phyloP scores from a whole-genome alignment of 2,797 vertebrate genomes.

The Gobio occitaniae region DNA sequence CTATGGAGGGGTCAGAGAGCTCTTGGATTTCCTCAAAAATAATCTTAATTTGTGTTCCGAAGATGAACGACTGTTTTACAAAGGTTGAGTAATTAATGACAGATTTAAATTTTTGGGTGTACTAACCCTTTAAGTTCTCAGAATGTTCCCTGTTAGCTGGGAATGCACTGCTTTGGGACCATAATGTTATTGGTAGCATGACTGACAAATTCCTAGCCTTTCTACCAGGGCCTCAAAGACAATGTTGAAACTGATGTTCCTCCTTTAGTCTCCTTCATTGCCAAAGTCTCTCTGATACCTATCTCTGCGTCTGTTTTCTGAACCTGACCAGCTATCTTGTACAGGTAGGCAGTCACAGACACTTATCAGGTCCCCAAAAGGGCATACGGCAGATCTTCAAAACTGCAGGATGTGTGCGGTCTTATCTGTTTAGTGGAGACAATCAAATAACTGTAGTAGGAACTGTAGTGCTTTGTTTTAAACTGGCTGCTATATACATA shows the following conservation, averaged over 20 bases:
- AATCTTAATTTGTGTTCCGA: too few species aligned
- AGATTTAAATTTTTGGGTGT: too few species aligned
- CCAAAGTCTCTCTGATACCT: constrained; percentile 75
- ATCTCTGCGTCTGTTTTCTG: constrained; percentile 76
- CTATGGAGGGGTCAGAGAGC: too few species aligned
- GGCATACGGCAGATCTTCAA: constrained; percentile 61
- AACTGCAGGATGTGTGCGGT: constrained; percentile 57
- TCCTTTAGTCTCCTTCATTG: constrained; percentile 62
- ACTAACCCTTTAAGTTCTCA: too few species aligned
- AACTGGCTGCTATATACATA: background rate
- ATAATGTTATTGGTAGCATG: too few species aligned
- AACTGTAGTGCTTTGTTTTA: constrained; percentile 28
- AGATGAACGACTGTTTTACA: too few species aligned
- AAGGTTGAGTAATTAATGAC: too few species aligned
- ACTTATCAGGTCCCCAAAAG: constrained; percentile 65
- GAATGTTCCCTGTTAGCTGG: background rate
- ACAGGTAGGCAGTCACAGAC: constrained; percentile 64
- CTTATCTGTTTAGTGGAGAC: constrained; percentile 62
- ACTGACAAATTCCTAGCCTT: background rate
- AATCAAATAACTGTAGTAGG: constrained; percentile 52
- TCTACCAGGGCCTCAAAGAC: background rate
- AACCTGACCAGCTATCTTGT: constrained; percentile 67
- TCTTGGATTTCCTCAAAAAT: too few species aligned
- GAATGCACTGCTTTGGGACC: background rate
- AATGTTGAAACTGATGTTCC: constrained; percentile 22